Evolutionary conservation across 2,888 invertebrate genomes (phyloP).

Genomic region (Drosophila fulvimacula): DNA sequence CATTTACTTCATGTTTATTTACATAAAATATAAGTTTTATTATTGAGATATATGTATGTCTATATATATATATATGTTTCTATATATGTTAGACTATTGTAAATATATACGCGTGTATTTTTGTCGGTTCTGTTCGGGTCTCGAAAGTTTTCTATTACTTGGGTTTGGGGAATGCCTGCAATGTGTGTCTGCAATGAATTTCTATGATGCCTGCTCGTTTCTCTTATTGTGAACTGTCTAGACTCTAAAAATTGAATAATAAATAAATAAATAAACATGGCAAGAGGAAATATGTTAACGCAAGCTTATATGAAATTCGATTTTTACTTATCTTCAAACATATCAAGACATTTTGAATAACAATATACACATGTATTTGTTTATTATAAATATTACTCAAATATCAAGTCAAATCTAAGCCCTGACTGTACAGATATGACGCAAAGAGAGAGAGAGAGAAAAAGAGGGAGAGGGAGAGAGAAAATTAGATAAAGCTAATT

Average conservation of each 20-base stretch:
- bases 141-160: conserved; percentile 3
- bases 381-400: neutral
- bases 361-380: neutral
- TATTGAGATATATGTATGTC: neutral
- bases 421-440: neutral
- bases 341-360: neutral
- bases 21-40: neutral
- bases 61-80: neutral
- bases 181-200: conserved; percentile 14
- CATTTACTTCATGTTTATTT: neutral
- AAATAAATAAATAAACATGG: conserved; percentile 3
- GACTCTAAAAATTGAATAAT: conserved; percentile 8
- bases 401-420: neutral
- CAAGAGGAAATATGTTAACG: neutral
- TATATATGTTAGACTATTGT: neutral
- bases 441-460: neutral
- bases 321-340: neutral
- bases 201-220: neutral
- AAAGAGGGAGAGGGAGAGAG: neutral
- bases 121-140: neutral
- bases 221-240: conserved; percentile 16
- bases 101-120: conserved; percentile 1
- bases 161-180: conserved; percentile 3
- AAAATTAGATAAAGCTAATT: neutral
- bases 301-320: neutral